A percentile compares a stretch with the other conserved stretches of the same genome.
Conservation (phyloP, 2,113 vertebrate genomes). For the Synodontis membranacea region DNA sequence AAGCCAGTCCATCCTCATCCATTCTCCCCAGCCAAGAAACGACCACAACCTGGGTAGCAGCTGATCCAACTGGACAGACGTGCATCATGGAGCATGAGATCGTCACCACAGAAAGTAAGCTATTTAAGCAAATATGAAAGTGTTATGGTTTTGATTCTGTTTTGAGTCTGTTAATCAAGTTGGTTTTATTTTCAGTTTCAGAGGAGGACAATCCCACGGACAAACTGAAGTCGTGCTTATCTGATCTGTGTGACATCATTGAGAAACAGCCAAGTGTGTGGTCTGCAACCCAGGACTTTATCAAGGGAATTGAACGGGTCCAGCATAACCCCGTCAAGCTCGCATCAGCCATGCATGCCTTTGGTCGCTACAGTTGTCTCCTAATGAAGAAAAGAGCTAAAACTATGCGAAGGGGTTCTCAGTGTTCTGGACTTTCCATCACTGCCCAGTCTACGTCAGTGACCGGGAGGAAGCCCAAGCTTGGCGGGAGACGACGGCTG, state of each 20-base stretch:
- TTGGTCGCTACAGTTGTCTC: conserved; percentile 39
- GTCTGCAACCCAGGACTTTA: conserved; percentile 35
- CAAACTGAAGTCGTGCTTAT: conserved; percentile 34
- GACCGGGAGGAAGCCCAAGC: conserved; percentile 14
- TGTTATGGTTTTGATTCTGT: not conserved
- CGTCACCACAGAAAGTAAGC: conserved; percentile 35
- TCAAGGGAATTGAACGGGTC: conserved; percentile 33
- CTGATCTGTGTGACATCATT: conserved; percentile 31
- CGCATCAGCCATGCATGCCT: conserved; percentile 42
- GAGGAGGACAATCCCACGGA: conserved; percentile 31
- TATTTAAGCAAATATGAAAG: not conserved
- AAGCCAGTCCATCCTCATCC: conserved; percentile 18
- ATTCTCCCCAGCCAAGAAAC: conserved; percentile 28
- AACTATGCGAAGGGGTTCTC: conserved; percentile 10
- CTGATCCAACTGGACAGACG: conserved; percentile 14
- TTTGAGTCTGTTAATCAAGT: not conserved
- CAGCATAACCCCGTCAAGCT: conserved; percentile 42
- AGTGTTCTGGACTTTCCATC: conserved; percentile 10
- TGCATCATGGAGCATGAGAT: conserved; percentile 40
- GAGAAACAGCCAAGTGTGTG: conserved; percentile 35
- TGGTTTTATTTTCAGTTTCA: conserved; percentile 6
- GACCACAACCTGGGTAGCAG: not conserved
- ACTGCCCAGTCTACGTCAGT: not conserved
- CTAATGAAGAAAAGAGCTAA: conserved; percentile 43
- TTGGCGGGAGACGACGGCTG: conserved; percentile 1